phyloP scores from a whole-genome alignment of 2,888 invertebrate genomes.

The Linnaemya vulpina region DNA sequence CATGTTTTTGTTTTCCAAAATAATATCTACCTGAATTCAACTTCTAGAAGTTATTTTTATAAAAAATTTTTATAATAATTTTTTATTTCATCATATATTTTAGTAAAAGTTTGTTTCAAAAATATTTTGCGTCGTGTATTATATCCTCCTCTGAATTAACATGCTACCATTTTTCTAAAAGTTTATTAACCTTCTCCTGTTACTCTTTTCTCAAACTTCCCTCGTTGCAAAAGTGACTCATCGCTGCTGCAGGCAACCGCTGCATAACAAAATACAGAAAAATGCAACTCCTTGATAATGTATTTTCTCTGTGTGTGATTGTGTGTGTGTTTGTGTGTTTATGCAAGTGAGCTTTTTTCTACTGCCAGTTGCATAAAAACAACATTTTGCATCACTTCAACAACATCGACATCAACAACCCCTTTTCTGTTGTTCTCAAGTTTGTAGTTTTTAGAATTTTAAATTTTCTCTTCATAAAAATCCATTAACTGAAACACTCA shows the following conservation, averaged over 20 bases:
- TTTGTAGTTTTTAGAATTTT: slow-evolving; percentile 47
- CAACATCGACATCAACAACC: slow-evolving; percentile 57
- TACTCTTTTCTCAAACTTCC: slow-evolving; percentile 6
- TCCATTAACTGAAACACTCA: slow-evolving; percentile 25
- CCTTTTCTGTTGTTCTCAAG: slow-evolving; percentile 25
- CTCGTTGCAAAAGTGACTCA: slow-evolving; percentile 45
- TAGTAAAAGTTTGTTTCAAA: background rate
- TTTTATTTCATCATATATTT: no score
- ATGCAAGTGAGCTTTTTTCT: slow-evolving; percentile 35
- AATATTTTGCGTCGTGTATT: background rate
- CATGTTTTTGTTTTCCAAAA: no score
- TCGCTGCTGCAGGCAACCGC: background rate
- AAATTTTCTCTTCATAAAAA: slow-evolving; percentile 33
- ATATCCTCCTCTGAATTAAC: background rate
- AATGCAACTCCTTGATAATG: slow-evolving; percentile 5
- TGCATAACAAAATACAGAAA: slow-evolving; percentile 27
- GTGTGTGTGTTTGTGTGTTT: slow-evolving; percentile 25
- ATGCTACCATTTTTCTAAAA: slow-evolving; percentile 4
- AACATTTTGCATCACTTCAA: slow-evolving; percentile 70
- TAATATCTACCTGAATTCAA: no score
- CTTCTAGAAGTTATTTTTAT: no score
- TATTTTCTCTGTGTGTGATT: background rate
- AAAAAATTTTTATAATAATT: no score
- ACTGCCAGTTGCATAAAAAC: slow-evolving; percentile 77
- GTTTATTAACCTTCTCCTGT: slow-evolving; percentile 61